Evolutionary conservation across 2,888 invertebrate species (phyloP).

Genomic region (Unio pictorum): DNA sequence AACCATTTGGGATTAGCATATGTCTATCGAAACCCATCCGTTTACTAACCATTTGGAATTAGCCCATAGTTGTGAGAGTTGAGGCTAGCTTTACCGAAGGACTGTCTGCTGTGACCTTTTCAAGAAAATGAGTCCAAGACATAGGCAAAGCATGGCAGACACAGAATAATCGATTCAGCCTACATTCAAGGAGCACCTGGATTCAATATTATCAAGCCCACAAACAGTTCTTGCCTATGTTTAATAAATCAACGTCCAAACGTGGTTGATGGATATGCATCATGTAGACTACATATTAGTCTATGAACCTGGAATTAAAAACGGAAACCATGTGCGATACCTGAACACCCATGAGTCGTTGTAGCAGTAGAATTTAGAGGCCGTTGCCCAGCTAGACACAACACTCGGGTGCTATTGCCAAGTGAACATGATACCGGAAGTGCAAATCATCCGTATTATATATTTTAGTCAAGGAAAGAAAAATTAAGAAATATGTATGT

Average conservation of each 20-base stretch:
- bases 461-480: constrained; percentile 1
- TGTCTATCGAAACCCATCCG: too few species aligned
- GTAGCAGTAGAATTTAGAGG: constrained; percentile 1
- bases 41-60: too few species aligned
- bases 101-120: not conserved
- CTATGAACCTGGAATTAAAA: constrained; percentile 11
- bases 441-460: constrained; percentile 7
- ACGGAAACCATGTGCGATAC: not conserved
- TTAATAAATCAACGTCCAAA: constrained; percentile 11
- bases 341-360: not conserved
- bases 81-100: constrained; percentile 8
- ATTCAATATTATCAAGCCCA: constrained; percentile 17
- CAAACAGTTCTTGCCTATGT: constrained; percentile 18
- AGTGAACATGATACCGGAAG: constrained; percentile 10
- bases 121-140: constrained; percentile 8
- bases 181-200: constrained; percentile 20
- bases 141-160: constrained; percentile 14
- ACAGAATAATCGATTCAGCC: constrained; percentile 14
- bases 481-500: constrained; percentile 12
- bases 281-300: constrained; percentile 9
- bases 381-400: constrained; percentile 1
- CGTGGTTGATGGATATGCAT: constrained; percentile 16
- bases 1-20: too few species aligned
- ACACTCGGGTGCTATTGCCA: constrained; percentile 4
- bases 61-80: constrained; percentile 7